Evolutionary conservation across 2,888 invertebrate species (phyloP).

Genomic region (Melitaea athalia): DNA sequence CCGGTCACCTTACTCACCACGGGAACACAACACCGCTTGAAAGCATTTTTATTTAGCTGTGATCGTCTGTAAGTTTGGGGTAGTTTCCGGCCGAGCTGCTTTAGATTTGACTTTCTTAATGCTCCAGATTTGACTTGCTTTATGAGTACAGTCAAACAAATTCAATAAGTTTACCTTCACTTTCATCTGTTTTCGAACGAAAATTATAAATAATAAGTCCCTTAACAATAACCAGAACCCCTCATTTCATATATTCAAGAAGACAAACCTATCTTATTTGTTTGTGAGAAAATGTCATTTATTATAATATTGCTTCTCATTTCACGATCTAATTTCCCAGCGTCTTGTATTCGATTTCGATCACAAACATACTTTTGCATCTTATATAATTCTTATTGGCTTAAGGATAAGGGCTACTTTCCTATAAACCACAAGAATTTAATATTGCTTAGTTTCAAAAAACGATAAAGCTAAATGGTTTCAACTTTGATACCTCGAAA

Average conservation of each 20-base stretch:
- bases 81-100: too few species aligned
- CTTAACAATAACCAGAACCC: neutral
- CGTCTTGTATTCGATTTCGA: slow-evolving; percentile 56
- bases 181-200: too few species aligned
- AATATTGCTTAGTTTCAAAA: slow-evolving; percentile 45
- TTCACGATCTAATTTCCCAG: slow-evolving; percentile 70
- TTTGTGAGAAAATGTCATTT: slow-evolving; percentile 57
- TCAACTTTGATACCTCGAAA: slow-evolving; percentile 17
- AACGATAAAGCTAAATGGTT: slow-evolving; percentile 1
- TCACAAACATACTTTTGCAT: slow-evolving; percentile 42
- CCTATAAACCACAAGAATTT: slow-evolving; percentile 23
- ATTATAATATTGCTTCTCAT: slow-evolving; percentile 65
- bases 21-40: too few species aligned
- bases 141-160: too few species aligned
- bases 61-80: too few species aligned
- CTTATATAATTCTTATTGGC: slow-evolving; percentile 37
- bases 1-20: too few species aligned
- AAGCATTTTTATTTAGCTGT: too few species aligned
- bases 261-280: slow-evolving; percentile 13
- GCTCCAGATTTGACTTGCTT: too few species aligned
- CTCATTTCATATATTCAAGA: neutral
- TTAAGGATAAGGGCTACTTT: slow-evolving; percentile 39
- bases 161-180: too few species aligned
- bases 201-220: neutral
- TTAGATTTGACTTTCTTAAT: too few species aligned